Base-by-base conservation (phyloP, 1,140 invertebrate genomes). In the Drosophila melanica region DNA sequence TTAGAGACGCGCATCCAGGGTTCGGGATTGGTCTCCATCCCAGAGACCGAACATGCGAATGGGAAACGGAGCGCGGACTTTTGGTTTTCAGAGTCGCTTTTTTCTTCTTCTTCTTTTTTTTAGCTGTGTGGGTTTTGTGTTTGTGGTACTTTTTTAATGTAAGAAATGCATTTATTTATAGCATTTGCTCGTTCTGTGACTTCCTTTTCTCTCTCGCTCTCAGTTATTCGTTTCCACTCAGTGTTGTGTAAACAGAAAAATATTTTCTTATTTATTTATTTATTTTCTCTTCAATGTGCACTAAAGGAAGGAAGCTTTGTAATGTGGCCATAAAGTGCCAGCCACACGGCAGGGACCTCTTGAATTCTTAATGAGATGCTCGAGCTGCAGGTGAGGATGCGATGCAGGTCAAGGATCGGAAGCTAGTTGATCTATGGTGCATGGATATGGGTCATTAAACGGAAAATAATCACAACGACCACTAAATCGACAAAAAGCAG, bases 141-240 rank as follows among this genome's bases (percentile, higher is more conserved):
- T 62, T 20, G 50, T 54, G 57, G 44, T 69, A 54, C 48, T 44
- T 54, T 47, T 68, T 58, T 51, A 66, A 65, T 47, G 57, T 20
- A 48, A 58, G 50, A 70, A 75, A 53, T 73, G 75, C 79, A 76
- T 79, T 87, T 86, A 86, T 86, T 87, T 87, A 87, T 86, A 86
- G 84, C 76, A 81, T 63, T 53, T 51, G 60, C 67, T 60, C 39
- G 53, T 57, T 70, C 55, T 39, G 63, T 57, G 64, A 74, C 77
- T 86, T 75, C 65, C 74, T 80, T 75, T 62, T 42, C 45, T 47
- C 47, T n/a, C 30, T 54, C 30, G 4, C 42, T 23, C 33, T 27
- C 10, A 1, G 12, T 37, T 69, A 42, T 55, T 47, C 1, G 9
- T 14, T 20, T 20, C 14, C n/a, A 4, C 3, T 35, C 27, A 2